Percentiles rank a stretch among this genome's conserved stretches.
Conservation (phyloP, 2,113 vertebrate genomes). For the Ranitomeya imitator region DNA sequence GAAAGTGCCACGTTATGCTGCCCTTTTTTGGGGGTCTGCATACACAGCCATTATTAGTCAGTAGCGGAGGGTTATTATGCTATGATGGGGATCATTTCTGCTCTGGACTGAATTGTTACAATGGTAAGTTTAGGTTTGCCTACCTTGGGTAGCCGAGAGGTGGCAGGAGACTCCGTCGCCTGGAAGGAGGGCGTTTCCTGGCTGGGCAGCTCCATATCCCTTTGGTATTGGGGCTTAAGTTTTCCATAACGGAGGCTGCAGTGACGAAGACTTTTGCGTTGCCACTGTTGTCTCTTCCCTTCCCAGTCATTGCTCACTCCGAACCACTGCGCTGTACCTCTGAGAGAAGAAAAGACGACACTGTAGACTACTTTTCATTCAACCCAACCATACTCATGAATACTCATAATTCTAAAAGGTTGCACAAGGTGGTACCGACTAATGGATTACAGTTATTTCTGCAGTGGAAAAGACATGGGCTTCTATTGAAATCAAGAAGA, state of each 20-base stretch:
- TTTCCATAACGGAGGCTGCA: slow-evolving; percentile 92
- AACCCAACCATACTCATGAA: too few relatives aligned
- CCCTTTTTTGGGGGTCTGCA: not conserved
- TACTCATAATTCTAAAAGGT: too few relatives aligned
- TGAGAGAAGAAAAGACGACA: slow-evolving; percentile 50
- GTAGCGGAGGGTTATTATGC: not conserved
- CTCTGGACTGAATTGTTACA: too few relatives aligned
- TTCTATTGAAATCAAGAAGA: too few relatives aligned
- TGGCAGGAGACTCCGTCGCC: slow-evolving; percentile 81
- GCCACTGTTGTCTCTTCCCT: slow-evolving; percentile 88
- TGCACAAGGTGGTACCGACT: too few relatives aligned
- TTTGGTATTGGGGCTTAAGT: slow-evolving; percentile 85
- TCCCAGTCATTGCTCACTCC: slow-evolving; percentile 88
- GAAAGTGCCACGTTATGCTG: not conserved
- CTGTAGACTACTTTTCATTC: not conserved
- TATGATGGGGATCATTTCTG: not conserved
- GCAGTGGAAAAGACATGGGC: too few relatives aligned
- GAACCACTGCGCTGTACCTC: slow-evolving; percentile 92
- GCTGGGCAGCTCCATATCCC: slow-evolving; percentile 83
- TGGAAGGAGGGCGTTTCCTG: slow-evolving; percentile 80
- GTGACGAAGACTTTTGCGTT: slow-evolving; percentile 88
- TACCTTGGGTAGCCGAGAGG: slow-evolving; percentile 88
- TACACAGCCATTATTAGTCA: too few relatives aligned
- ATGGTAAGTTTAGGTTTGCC: not conserved
- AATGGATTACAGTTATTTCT: too few relatives aligned